Evolutionary conservation across 2,888 invertebrate genomes (phyloP), one percentile per base, ranked within the genome.

Genomic region (Morinoia aosen): DNA sequence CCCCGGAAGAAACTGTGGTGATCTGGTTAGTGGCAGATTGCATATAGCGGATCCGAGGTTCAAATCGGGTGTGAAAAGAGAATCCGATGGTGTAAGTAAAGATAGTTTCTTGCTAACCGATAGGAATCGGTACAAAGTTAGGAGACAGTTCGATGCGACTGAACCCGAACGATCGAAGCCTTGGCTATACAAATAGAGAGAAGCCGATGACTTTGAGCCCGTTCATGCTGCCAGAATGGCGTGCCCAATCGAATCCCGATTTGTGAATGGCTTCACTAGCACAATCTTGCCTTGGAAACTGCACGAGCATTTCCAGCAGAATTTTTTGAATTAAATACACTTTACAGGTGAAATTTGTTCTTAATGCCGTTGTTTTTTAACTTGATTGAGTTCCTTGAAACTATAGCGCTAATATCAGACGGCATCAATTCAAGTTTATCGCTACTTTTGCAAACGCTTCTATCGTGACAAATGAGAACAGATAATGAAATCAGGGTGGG

Each of bases 141-240:
- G 90, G 90, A 40, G 90, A 48, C 90, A 40, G 90, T 40, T 39
- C 90, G 90, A 39, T 39, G 40, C 90, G 90, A 90, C 39, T 90
- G 90, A 48, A 39, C 39, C 48, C 2, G 90, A 16, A 39, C n/a
- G 90, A 90, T 90, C 19, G 90, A 90, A 40, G 90, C 40, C 90
- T 90, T 90, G n/a, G 90, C 39, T 90, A 90, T 90, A 90, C 90
- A 90, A 90, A 90, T 90, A 39, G 90, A 90, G 90, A 48, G 90
- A 90, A 90, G 19, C 90, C 40, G 16, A 40, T 8, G 48, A 48
- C 90, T 48, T 90, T 90, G 90, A 90, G 39, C 48, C 90, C 48
- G 19, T 48, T 48, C 14, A 39, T 5, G 14, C 16, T 40, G 90
- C 40, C 48, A 40, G 16, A 90, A 90, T 90, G 90, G 90, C 39